Percentiles rank a stretch among this genome's conserved stretches.
These are phyloP conservation scores for Trididemnum miniatum DNA, from an alignment of 23 tunicate genomes.

Conservation along the genomic window DNA sequence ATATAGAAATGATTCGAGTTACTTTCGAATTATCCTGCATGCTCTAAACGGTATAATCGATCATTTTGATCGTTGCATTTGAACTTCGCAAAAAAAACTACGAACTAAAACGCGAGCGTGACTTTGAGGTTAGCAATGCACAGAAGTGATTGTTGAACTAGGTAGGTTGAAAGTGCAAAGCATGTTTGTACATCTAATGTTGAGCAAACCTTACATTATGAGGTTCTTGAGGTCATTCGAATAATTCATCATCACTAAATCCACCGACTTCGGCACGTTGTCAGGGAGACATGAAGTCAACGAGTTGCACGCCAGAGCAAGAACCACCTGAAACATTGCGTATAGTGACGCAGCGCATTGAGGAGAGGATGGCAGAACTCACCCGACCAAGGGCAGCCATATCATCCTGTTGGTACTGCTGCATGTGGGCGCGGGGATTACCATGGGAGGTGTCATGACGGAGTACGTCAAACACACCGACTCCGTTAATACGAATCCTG, in stretches of 20 bases:
- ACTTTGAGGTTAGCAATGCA: too few relatives aligned
- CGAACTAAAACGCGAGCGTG: too few relatives aligned
- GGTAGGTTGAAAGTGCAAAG: too few relatives aligned
- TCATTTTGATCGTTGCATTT: too few relatives aligned
- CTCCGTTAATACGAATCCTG: slow-evolving; percentile 87
- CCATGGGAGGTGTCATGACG: slow-evolving; percentile 71
- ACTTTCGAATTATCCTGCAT: too few relatives aligned
- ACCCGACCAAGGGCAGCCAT: slow-evolving; percentile 90
- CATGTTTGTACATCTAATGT: background rate
- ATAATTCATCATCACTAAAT: slow-evolving; percentile 82
- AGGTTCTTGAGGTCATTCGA: slow-evolving; percentile 82
- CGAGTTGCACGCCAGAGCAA: slow-evolving; percentile 95
- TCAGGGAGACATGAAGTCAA: slow-evolving; percentile 83
- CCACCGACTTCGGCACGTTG: slow-evolving; percentile 75
- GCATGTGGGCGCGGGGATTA: slow-evolving; percentile 87
- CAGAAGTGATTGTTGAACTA: too few relatives aligned
- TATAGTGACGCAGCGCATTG: background rate
- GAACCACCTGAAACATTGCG: slow-evolving; percentile 54
- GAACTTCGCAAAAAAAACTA: too few relatives aligned
- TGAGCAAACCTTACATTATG: slow-evolving; percentile 42
- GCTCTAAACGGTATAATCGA: too few relatives aligned
- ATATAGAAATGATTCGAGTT: too few relatives aligned
- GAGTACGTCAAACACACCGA: slow-evolving; percentile 80
- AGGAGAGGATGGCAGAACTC: background rate
- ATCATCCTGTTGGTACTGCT: slow-evolving; percentile 94